Base-by-base conservation (phyloP, 2,113 vertebrate species). In the Melanerpes formicivorus region DNA sequence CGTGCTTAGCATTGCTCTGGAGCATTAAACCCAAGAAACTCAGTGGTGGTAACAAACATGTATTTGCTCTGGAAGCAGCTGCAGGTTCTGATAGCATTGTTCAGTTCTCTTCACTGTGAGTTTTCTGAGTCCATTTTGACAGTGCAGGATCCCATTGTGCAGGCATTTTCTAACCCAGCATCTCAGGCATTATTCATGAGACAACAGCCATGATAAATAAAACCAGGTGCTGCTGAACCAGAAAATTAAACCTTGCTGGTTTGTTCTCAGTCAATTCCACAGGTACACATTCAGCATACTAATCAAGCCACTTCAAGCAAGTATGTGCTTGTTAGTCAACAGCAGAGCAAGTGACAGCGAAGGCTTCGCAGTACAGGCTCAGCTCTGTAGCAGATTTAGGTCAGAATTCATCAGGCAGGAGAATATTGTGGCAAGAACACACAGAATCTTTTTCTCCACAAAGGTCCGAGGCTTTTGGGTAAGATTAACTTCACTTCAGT, bases 191-290 rank as follows among this genome's bases (percentile, higher is more conserved):
- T 70, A 84, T 91, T 79, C 63, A 63, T 80, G 50, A 44, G 65
- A 44, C 44, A 72, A 54, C n/a, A 86, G 55, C 34, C 27, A 40
- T 1, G 11, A 67, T 55, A 86, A 80, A 90, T 77, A 80, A 83
- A 83, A 73, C 84, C 79, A 10, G 19, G 11, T 69, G 40, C n/a
- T 84, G 66, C 77, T 93, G 88, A 91, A 81, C 44, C 64, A 86
- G 88, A 91, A 94, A 93, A 84, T 55, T 60, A 54, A 91, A 81
- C 65, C 29, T 72, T 65, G 25, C 62, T 40, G n/a, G 32, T 90
- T 84, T 90, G 58, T 56, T 80, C 0, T 0, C 9, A 62, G 65
- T 54, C 37, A 46, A 12, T 90, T 78, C 34, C 63, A 70, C 78
- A 84, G 37, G 46, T 32, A 65, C 2, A 75, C 52, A 80, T 63